Percentiles rank a stretch among this genome's conserved stretches.
Conservation (phyloP, 2,797 vertebrate species). For the Oryzias sinensis region DNA sequence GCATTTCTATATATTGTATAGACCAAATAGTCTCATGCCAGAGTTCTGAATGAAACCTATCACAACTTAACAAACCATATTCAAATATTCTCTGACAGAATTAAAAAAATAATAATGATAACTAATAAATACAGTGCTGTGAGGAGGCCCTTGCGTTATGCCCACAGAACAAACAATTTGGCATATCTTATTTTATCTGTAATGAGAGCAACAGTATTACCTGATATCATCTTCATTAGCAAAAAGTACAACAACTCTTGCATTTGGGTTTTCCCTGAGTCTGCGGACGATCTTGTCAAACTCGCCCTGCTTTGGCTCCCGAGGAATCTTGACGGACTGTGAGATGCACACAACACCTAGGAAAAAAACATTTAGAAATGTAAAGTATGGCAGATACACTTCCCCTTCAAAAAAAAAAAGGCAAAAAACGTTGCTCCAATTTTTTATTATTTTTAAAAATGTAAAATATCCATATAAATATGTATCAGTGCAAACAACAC, state of each 20-base stretch:
- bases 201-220: conserved; percentile 65
- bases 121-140: too few species aligned
- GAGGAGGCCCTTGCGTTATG: background rate
- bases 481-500: too few species aligned
- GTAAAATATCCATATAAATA: too few species aligned
- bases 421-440: too few species aligned
- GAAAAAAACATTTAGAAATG: conserved; percentile 22
- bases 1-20: too few species aligned
- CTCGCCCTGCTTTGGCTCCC: conserved; percentile 90
- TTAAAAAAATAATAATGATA: too few species aligned
- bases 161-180: background rate
- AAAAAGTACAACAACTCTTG: conserved; percentile 92
- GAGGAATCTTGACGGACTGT: conserved; percentile 95
- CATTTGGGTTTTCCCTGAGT: conserved; percentile 92
- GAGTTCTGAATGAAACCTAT: too few species aligned
- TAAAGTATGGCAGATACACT: background rate
- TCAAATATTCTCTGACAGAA: too few species aligned
- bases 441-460: too few species aligned
- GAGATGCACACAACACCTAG: conserved; percentile 93
- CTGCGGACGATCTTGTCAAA: conserved; percentile 95
- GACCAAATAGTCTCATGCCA: too few species aligned
- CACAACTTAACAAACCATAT: too few species aligned
- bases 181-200: conserved; percentile 33
- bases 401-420: background rate
- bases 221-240: conserved; percentile 98